These are phyloP conservation scores for Colistium nudipinnis DNA, from an alignment of 2,113 vertebrate species.

Conservation along the genomic window DNA sequence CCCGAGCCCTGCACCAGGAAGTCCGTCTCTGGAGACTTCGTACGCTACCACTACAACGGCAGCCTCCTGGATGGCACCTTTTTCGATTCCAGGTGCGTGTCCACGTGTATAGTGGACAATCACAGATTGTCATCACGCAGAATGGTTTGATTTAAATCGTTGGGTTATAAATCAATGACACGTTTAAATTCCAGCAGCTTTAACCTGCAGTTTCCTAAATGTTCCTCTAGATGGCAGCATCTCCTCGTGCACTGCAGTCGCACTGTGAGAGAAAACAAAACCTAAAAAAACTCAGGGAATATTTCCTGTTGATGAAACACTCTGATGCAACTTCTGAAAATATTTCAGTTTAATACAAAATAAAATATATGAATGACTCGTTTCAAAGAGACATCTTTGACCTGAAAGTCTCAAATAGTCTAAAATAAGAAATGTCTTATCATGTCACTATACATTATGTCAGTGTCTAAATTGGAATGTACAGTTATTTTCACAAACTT, in stretches of 20 bases:
- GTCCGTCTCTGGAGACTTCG: constrained; percentile 88
- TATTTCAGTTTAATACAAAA: too few species aligned
- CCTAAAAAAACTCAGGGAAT: not conserved
- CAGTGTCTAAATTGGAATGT: too few species aligned
- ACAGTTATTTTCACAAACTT: too few species aligned
- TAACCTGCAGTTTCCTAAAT: constrained; percentile 4
- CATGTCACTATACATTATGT: too few species aligned
- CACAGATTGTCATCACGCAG: not conserved
- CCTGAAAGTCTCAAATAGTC: too few species aligned
- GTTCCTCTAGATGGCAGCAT: constrained; percentile 53
- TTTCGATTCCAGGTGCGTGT: constrained; percentile 93
- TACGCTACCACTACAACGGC: constrained; percentile 97
- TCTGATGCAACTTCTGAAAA: not conserved
- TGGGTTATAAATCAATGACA: not conserved
- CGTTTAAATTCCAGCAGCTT: not conserved
- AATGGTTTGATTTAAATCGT: not conserved
- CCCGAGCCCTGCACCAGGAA: constrained; percentile 87
- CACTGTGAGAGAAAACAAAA: not conserved
- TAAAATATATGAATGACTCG: too few species aligned
- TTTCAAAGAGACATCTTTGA: too few species aligned
- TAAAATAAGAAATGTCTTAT: too few species aligned
- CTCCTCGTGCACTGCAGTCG: not conserved
- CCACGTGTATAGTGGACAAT: not conserved
- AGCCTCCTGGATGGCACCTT: constrained; percentile 92
- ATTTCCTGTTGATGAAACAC: not conserved